phyloP scores from a whole-genome alignment of 1,140 invertebrate genomes.

The Trypoxylus dichotomus region DNA sequence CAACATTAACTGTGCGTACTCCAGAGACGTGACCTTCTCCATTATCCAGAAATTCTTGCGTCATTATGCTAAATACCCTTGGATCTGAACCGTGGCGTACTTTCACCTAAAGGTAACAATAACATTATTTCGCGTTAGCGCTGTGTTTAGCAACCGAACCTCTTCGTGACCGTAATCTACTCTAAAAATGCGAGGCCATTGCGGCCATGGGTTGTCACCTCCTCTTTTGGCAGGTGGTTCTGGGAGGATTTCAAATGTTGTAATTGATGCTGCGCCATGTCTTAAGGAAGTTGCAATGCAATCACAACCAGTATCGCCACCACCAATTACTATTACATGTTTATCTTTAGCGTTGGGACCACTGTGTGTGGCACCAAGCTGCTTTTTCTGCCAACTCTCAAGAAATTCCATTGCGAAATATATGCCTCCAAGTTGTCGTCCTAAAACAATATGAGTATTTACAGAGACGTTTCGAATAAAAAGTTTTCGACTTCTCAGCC shows the following conservation, averaged over 20 bases:
- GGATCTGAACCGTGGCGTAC: conserved; percentile 92
- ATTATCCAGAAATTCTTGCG: conserved; percentile 93
- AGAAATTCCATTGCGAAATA: conserved; percentile 98
- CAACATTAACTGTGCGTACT: conserved; percentile 85
- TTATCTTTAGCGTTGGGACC: conserved; percentile 85
- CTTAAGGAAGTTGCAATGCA: conserved; percentile 97
- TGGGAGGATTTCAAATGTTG: conserved; percentile 96
- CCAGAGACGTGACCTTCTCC: conserved; percentile 87
- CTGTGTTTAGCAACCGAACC: conserved; percentile 56
- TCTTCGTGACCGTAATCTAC: conserved; percentile 99
- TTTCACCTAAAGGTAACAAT: conserved; percentile 53
- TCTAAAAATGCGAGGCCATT: conserved; percentile 94
- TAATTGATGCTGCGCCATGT: conserved; percentile 95
- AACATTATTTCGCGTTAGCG: neutral
- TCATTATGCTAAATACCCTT: conserved; percentile 88
- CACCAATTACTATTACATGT: conserved; percentile 95
- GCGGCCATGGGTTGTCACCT: conserved; percentile 95
- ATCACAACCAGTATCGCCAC: conserved; percentile 99
- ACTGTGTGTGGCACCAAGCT: conserved; percentile 68
- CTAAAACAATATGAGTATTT: conserved; percentile 27
- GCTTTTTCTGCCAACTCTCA: conserved; percentile 96
- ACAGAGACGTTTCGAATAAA: too few species aligned
- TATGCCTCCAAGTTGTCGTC: conserved; percentile 69
- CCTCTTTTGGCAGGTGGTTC: conserved; percentile 80
- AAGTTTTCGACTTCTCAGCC: too few species aligned